A percentile compares a stretch with the other conserved stretches of the same genome.
phyloP scores from a whole-genome alignment of 2,797 vertebrate genomes.

The Graptemys geographica region DNA sequence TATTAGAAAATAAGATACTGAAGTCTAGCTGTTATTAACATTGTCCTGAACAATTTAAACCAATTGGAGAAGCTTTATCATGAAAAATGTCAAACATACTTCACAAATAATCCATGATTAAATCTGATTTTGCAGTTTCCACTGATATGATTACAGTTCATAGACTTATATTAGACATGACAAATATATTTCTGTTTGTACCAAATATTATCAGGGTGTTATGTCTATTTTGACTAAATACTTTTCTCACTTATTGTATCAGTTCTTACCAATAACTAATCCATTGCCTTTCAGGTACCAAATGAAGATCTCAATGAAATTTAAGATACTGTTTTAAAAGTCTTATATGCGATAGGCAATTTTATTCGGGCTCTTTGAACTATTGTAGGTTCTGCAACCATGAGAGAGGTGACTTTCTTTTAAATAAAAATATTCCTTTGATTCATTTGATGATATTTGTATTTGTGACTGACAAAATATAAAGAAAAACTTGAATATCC shows the following conservation, averaged over 20 bases:
- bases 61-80: not conserved
- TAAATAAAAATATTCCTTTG: constrained; percentile 43
- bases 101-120: constrained; percentile 53
- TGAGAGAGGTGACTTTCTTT: constrained; percentile 24
- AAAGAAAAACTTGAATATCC: not conserved
- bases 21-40: not conserved
- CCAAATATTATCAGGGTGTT: constrained; percentile 25
- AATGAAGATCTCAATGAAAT: not conserved
- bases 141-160: constrained; percentile 48
- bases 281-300: not conserved
- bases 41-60: not conserved
- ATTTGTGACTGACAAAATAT: not conserved
- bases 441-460: constrained; percentile 41
- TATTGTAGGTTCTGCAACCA: not conserved
- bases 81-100: constrained; percentile 36
- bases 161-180: constrained; percentile 33
- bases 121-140: constrained; percentile 37
- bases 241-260: constrained; percentile 5
- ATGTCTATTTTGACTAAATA: constrained; percentile 28
- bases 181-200: constrained; percentile 8
- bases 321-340: not conserved
- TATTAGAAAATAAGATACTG: not conserved
- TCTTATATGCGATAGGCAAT: constrained; percentile 18
- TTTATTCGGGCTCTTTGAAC: constrained; percentile 22
- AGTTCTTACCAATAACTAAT: not conserved